A percentile compares a stretch with the other conserved stretches of the same genome.
These are phyloP conservation scores for Drosophila persimilis DNA, from an alignment of 1,140 invertebrate genomes.

Conservation along the genomic window DNA sequence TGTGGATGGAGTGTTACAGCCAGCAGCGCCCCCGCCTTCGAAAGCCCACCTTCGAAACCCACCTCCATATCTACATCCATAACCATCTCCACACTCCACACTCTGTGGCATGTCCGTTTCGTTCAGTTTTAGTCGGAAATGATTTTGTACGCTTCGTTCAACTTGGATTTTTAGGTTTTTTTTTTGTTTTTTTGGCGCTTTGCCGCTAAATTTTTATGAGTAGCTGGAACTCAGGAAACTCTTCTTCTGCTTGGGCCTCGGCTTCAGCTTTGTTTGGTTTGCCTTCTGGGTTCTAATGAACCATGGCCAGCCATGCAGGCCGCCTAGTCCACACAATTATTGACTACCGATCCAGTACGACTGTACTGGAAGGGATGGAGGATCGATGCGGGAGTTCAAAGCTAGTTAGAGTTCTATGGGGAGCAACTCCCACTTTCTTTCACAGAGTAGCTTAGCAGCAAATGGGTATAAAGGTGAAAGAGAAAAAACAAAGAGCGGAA, in stretches of 20 bases:
- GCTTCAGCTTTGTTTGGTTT: slow-evolving; percentile 46
- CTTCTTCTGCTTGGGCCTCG: slow-evolving; percentile 7
- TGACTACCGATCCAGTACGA: slow-evolving; percentile 23
- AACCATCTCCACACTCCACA: slow-evolving; percentile 4
- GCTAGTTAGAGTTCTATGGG: background rate
- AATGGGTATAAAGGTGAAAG: too few relatives aligned
- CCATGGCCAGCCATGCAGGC: slow-evolving; percentile 43
- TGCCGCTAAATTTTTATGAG: slow-evolving; percentile 75
- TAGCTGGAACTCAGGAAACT: slow-evolving; percentile 63
- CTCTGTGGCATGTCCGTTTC: slow-evolving; percentile 62
- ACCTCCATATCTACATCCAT: slow-evolving; percentile 30
- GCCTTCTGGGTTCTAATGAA: slow-evolving; percentile 72
- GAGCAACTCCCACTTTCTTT: too few relatives aligned
- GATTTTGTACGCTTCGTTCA: slow-evolving; percentile 80
- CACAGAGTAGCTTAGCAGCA: too few relatives aligned
- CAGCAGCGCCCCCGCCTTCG: slow-evolving; percentile 6
- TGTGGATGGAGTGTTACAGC: slow-evolving; percentile 4
- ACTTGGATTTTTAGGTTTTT: slow-evolving; percentile 54
- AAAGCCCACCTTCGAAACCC: slow-evolving; percentile 9
- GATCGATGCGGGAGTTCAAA: slow-evolving; percentile 7
- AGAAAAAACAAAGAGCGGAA: too few relatives aligned
- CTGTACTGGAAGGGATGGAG: slow-evolving; percentile 7
- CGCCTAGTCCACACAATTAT: slow-evolving; percentile 14
- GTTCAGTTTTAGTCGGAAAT: slow-evolving; percentile 78
- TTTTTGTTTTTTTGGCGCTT: too few relatives aligned